Evolutionary conservation across 2,888 invertebrate genomes (phyloP).

Genomic region (Meiosimyza decipiens): DNA sequence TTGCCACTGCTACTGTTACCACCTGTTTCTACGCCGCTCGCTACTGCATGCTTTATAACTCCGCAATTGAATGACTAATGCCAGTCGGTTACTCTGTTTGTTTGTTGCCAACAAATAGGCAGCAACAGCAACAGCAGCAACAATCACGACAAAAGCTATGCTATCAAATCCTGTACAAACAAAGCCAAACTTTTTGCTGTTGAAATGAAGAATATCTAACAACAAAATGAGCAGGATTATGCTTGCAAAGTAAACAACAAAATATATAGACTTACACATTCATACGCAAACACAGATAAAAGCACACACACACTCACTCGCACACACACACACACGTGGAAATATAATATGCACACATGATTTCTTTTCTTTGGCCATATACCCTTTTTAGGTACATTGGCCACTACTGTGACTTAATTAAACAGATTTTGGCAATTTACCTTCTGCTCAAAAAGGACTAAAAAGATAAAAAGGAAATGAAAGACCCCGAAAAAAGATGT

Average conservation of each 20-base stretch:
- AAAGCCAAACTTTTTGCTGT: slow-evolving; percentile 26
- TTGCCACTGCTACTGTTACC: too few relatives aligned
- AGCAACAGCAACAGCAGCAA: too few relatives aligned
- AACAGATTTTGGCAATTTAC: slow-evolving; percentile 34
- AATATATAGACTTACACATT: neutral
- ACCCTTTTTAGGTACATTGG: neutral
- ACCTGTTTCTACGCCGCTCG: too few relatives aligned
- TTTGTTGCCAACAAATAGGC: too few relatives aligned
- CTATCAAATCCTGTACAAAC: slow-evolving; percentile 23
- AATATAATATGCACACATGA: neutral
- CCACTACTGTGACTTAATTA: slow-evolving; percentile 28
- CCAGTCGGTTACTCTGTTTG: too few relatives aligned
- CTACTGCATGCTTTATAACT: too few relatives aligned
- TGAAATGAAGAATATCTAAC: neutral
- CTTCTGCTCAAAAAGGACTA: neutral
- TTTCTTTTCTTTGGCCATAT: too few relatives aligned
- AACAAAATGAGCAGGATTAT: slow-evolving; percentile 32
- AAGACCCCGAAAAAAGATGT: neutral
- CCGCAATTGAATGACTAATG: too few relatives aligned
- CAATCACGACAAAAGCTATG: too few relatives aligned
- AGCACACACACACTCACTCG: neutral
- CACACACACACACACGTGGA: slow-evolving; percentile 1
- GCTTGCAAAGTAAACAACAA: slow-evolving; percentile 16
- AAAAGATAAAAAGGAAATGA: neutral
- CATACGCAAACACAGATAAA: slow-evolving; percentile 1